Evolutionary conservation across 2,797 vertebrate genomes (phyloP).

Genomic region (Poeciliopsis infans): DNA sequence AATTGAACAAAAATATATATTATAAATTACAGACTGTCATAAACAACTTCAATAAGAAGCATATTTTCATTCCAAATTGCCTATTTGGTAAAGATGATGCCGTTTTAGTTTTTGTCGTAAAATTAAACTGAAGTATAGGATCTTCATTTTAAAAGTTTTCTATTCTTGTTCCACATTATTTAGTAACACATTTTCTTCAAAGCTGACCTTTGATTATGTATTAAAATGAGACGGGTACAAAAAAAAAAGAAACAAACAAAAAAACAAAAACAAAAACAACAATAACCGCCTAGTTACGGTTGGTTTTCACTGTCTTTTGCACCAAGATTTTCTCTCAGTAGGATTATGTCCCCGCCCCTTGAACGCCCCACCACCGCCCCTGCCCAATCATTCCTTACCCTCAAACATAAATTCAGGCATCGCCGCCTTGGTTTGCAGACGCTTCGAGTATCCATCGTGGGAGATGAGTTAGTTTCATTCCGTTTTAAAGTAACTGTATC

Average conservation of each 20-base stretch:
- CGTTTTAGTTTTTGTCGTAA: background rate
- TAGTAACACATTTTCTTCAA: background rate
- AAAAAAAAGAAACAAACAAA: background rate
- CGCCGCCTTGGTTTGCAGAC: slow-evolving; percentile 58
- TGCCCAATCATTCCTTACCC: slow-evolving; percentile 64
- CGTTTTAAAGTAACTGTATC: slow-evolving; percentile 38
- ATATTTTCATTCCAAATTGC: background rate
- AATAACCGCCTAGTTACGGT: slow-evolving; percentile 10
- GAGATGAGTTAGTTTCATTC: slow-evolving; percentile 16
- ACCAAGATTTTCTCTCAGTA: slow-evolving; percentile 46
- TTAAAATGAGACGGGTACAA: slow-evolving; percentile 12
- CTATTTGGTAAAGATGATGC: background rate
- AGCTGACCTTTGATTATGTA: background rate
- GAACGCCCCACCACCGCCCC: slow-evolving; percentile 22
- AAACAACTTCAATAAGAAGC: no score
- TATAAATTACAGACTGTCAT: background rate
- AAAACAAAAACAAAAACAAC: slow-evolving; percentile 8
- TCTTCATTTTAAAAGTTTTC: background rate
- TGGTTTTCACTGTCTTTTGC: slow-evolving; percentile 60
- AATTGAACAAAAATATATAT: no score
- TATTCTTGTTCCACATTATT: background rate
- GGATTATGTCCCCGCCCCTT: slow-evolving; percentile 76
- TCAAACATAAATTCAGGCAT: slow-evolving; percentile 73
- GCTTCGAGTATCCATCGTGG: slow-evolving; percentile 49
- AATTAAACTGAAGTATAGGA: background rate